Percentiles rank a stretch among this genome's conserved stretches.
Evolutionary conservation across 2,888 invertebrate species (phyloP).

Genomic region (Candidula unifasciata): DNA sequence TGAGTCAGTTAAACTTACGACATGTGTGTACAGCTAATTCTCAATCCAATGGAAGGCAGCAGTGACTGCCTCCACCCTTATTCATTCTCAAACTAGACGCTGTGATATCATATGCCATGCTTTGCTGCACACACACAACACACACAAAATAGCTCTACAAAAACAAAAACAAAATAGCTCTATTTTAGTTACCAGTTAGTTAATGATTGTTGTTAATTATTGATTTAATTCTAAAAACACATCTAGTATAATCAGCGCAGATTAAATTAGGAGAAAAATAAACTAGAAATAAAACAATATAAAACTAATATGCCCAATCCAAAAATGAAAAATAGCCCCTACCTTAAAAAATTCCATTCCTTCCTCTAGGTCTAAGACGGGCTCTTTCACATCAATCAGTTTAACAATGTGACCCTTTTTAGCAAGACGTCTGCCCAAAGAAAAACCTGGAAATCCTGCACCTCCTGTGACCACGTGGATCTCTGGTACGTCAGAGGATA

Average conservation of each 20-base stretch:
- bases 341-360: conserved; percentile 70
- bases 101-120: no score
- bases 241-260: neutral
- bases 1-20: no score
- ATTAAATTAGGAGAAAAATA: no score
- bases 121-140: no score
- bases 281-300: neutral
- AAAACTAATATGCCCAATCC: neutral
- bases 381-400: conserved; percentile 74
- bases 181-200: no score
- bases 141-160: no score
- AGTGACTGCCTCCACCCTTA: no score
- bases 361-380: conserved; percentile 63
- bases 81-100: no score
- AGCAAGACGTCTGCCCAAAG: conserved; percentile 73
- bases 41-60: no score
- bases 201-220: no score
- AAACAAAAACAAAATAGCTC: no score
- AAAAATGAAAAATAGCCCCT: conserved; percentile 19
- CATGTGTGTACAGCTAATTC: no score
- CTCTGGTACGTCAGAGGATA: conserved; percentile 48
- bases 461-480: conserved; percentile 77
- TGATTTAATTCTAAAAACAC: neutral
- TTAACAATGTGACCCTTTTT: conserved; percentile 73
- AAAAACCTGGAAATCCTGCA: conserved; percentile 78